A percentile compares a stretch with the other conserved stretches of the same genome.
phyloP scores from a whole-genome alignment of 1,140 invertebrate species.

The Neodiprion virginianus region DNA sequence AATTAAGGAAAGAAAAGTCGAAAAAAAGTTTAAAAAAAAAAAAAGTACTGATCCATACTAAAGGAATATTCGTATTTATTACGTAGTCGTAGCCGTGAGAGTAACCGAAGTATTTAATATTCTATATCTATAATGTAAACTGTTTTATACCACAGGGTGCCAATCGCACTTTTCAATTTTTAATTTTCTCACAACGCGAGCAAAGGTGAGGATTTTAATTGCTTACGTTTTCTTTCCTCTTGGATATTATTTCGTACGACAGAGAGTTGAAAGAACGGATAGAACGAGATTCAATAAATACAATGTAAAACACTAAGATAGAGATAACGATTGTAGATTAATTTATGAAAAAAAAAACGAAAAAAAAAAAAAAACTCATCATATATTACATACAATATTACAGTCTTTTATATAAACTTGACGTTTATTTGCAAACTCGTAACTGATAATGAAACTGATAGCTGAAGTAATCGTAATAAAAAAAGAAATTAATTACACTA shows the following conservation, averaged over 20 bases:
- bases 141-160: too few species aligned
- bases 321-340: too few species aligned
- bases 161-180: too few species aligned
- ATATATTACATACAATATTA: background rate
- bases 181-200: too few species aligned
- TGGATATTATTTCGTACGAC: background rate
- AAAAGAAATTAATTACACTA: background rate
- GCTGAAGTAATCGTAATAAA: background rate
- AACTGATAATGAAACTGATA: conserved; percentile 5
- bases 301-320: background rate
- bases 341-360: background rate
- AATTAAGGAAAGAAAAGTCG: conserved; percentile 29
- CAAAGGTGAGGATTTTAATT: too few species aligned
- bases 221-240: too few species aligned
- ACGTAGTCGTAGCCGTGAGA: background rate
- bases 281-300: background rate
- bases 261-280: background rate
- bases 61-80: conserved; percentile 6
- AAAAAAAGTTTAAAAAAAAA: background rate
- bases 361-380: background rate
- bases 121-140: too few species aligned
- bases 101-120: too few species aligned
- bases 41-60: background rate
- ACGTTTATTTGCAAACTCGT: background rate
- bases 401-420: background rate